Evolutionary conservation across 2,797 vertebrate genomes (phyloP).

Genomic region (Labroides dimidiatus): DNA sequence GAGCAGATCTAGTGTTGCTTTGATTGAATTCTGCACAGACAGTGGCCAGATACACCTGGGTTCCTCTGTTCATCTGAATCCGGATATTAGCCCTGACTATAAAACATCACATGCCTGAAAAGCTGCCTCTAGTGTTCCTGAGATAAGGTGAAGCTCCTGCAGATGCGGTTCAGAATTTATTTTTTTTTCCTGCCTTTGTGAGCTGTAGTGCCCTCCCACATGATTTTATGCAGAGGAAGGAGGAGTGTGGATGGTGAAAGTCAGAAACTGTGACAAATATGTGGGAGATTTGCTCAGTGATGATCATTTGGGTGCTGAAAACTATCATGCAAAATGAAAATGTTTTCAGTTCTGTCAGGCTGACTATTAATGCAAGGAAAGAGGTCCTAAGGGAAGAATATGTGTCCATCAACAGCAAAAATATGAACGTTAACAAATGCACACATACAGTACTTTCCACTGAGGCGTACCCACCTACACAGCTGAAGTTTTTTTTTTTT

Average conservation of each 20-base stretch:
- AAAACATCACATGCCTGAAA: constrained; percentile 68
- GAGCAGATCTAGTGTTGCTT: constrained; percentile 61
- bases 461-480: constrained; percentile 32
- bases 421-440: constrained; percentile 46
- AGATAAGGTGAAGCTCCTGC: constrained; percentile 57
- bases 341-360: neutral
- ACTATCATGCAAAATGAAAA: constrained; percentile 11
- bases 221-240: constrained; percentile 19
- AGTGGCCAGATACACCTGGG: constrained; percentile 74
- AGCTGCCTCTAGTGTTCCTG: constrained; percentile 48
- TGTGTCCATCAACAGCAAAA: constrained; percentile 27
- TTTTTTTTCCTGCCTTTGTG: constrained; percentile 26
- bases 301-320: neutral
- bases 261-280: neutral
- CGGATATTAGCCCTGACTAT: constrained; percentile 72
- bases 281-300: neutral
- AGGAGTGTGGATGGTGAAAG: neutral
- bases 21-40: constrained; percentile 76
- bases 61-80: constrained; percentile 71
- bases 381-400: constrained; percentile 3
- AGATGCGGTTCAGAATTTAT: constrained; percentile 15
- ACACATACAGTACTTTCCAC: constrained; percentile 25
- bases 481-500: constrained; percentile 10
- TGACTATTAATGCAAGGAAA: constrained; percentile 7
- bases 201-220: constrained; percentile 10